Evolutionary conservation across 2,113 vertebrate species (phyloP).

Genomic region (Neomonachus schauinslandi): DNA sequence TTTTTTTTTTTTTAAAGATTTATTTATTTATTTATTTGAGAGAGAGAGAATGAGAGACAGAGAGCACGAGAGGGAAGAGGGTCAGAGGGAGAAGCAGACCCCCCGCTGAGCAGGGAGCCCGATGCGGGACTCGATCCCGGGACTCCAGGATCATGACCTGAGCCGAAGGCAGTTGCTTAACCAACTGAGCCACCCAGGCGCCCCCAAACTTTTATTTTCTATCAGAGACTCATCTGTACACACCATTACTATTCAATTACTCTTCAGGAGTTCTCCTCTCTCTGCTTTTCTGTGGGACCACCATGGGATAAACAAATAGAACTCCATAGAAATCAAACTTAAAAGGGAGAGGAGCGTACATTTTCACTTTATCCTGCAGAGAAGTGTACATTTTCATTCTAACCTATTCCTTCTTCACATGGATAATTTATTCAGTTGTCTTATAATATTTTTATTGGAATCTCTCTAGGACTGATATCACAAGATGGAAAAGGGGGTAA

Average conservation of each 20-base stretch:
- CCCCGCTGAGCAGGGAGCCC: no score
- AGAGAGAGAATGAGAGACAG: no score
- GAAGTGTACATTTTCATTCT: background rate
- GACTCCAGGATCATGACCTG: no score
- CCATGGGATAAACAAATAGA: slow-evolving; percentile 12
- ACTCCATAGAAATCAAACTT: background rate
- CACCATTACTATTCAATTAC: slow-evolving; percentile 23
- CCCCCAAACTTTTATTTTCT: slow-evolving; percentile 24
- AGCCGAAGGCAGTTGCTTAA: no score
- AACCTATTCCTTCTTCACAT: background rate
- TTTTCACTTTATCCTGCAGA: background rate
- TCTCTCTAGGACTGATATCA: background rate
- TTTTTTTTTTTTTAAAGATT: no score
- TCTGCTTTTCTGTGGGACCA: background rate
- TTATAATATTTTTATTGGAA: background rate
- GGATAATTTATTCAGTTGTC: background rate
- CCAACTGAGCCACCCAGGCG: no score
- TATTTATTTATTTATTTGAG: no score
- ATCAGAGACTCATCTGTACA: background rate
- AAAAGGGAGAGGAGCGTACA: background rate
- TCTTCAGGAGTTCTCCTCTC: slow-evolving; percentile 36
- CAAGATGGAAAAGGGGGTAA: background rate
- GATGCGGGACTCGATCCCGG: no score
- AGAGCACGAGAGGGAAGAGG: no score
- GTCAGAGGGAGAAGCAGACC: no score